Base-by-base conservation (phyloP, 64 coral and sea anemone genomes). In the Catalaphyllia jardinei region DNA sequence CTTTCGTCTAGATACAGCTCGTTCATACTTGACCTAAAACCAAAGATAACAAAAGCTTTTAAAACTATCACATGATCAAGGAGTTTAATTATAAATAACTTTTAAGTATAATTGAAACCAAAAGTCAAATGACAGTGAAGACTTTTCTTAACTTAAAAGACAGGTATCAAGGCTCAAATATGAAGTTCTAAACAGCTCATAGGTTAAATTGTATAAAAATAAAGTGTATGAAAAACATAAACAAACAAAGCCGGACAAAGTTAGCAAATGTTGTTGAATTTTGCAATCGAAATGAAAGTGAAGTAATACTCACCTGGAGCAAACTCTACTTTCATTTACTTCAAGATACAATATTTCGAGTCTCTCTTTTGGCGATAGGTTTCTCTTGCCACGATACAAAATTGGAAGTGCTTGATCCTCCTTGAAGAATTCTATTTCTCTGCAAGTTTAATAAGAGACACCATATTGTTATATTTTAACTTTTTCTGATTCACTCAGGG, bases 381-480 rank as follows among this genome's bases (percentile, higher is more conserved):
- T 74, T 74, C 72, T 74, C 72, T 74, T 74, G 72, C 72, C 72
- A 74, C 10, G 29, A 74, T 74, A 74, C 72, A 74, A 74, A 74
- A 74, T 74, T 74, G 72, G 72, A 74, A 74, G 72, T 74, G 29
- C 72, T 74, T 74, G 72, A 74, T 74, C 72, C 72, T 74, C 72
- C 72, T 74, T 74, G 72, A 74, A 74, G 72, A 74, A 74, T 74
- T 74, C 72, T 74, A 10, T 74, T 74, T 74, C 72, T 74, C 72
- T 74, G 72, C 72, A 74, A 74, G 72, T 74, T 74, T 74, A 74
- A 74, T 71, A 71, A 71, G 72, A 74, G 72, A 74, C 72, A 74
- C 72, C 72, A 74, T 74, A 74, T 38, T 74, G 71, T 73, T 73
- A 73, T 73, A 73, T 73, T 73, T 73, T 24, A 73, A 73, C 71